Base-by-base conservation (phyloP, 2,888 invertebrate genomes). In the Tipula lateralis region DNA sequence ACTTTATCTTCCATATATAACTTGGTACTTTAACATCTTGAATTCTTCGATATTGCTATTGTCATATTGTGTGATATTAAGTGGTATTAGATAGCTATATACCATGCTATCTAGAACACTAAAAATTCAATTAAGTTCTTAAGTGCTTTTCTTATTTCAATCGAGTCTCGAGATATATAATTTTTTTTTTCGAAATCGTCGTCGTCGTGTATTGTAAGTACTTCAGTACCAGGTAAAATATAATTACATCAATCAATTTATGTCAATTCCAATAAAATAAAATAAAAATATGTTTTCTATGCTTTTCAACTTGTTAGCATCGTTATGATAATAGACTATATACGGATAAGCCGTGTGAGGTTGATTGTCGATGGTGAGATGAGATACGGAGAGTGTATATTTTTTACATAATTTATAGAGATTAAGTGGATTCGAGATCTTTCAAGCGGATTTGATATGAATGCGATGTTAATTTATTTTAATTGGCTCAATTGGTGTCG, bases 41-140 rank as follows among this genome's bases (percentile, higher is more conserved):
- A 66, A 66, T 24, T 6, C 66, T 24, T 66, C 66, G 66, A 66
- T 66, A 66, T 66, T 66, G 66, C 24, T 66, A 66, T 66, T 66
- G 66, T 24, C 66, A 66, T 24, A 66, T 66, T 66, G 66, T 19
- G 66, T 66, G 66, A 66, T 66, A 66, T 66, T 66, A 66, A 66
- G 66, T 66, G 66, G 66, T 9, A 66, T 66, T 66, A 66, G 66
- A 66, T 66, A 66, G 66, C 24, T 24, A 66, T 66, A 19, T 66
- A 66, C 66, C 66, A 66, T n/a, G 66, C 19, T 66, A 66, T 66
- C 66, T 66, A 66, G 66, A 66, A 66, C 66, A 66, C 66, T 66
- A 66, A 66, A 66, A 66, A 66, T 66, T 66, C 66, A 66, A 66
- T 66, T 66, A 66, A 66, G 66, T 66, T 66, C 66, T 66, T 66